These are phyloP conservation scores for Halocaridina rubra DNA, from an alignment of 2,888 invertebrate species.

Conservation along the genomic window DNA sequence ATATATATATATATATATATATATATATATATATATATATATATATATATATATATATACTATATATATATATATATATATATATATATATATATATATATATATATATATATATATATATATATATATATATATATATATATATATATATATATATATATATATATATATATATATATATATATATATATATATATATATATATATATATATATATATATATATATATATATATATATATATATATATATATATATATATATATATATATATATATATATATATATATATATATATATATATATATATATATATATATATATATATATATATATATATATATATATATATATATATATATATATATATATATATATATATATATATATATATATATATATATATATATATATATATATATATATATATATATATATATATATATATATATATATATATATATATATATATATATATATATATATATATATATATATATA, in stretches of 20 bases:
- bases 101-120: neutral
- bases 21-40: neutral
- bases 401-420: neutral
- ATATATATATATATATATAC: neutral
- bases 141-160: neutral
- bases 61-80: neutral
- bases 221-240: neutral
- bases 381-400: neutral
- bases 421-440: neutral
- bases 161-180: neutral
- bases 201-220: neutral
- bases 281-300: neutral
- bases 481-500: neutral
- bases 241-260: neutral
- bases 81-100: neutral
- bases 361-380: neutral
- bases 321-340: neutral
- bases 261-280: neutral
- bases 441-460: neutral
- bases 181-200: neutral
- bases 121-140: neutral
- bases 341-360: neutral
- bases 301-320: neutral
- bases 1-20: neutral
- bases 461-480: neutral